Evolutionary conservation across 2,113 vertebrate species (phyloP).

Genomic region (Salvator merianae): DNA sequence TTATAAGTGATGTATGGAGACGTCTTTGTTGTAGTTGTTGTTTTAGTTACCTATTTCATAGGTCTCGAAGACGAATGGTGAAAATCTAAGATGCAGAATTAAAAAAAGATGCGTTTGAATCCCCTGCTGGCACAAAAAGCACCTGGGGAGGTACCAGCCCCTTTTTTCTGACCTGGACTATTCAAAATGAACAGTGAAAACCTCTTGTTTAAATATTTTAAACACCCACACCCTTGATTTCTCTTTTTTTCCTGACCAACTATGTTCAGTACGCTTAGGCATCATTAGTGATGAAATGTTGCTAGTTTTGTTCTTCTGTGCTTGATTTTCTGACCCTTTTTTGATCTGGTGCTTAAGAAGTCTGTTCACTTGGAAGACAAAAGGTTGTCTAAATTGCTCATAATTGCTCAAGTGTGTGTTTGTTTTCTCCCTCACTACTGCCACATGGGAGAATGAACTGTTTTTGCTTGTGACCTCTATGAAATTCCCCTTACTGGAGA

Average conservation of each 20-base stretch:
- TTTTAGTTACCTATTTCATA: no score
- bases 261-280: not conserved
- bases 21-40: no score
- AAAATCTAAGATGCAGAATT: no score
- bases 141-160: no score
- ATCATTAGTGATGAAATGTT: not conserved
- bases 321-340: not conserved
- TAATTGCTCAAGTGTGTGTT: not conserved
- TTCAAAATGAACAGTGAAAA: not conserved
- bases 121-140: not conserved
- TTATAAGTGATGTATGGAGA: no score
- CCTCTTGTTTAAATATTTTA: not conserved
- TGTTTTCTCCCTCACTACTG: not conserved
- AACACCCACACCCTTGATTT: not conserved
- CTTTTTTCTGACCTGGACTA: not conserved
- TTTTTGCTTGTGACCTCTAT: not conserved
- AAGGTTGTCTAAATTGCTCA: not conserved
- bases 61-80: no score
- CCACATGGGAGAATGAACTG: not conserved
- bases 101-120: no score
- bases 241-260: not conserved
- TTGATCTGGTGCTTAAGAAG: not conserved
- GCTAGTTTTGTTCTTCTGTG: not conserved
- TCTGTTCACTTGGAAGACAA: not conserved
- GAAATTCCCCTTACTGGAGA: conserved; percentile 9